Percentiles rank a stretch among this genome's conserved stretches.
phyloP scores from a whole-genome alignment of 2,113 vertebrate species.

The Mugil cephalus region DNA sequence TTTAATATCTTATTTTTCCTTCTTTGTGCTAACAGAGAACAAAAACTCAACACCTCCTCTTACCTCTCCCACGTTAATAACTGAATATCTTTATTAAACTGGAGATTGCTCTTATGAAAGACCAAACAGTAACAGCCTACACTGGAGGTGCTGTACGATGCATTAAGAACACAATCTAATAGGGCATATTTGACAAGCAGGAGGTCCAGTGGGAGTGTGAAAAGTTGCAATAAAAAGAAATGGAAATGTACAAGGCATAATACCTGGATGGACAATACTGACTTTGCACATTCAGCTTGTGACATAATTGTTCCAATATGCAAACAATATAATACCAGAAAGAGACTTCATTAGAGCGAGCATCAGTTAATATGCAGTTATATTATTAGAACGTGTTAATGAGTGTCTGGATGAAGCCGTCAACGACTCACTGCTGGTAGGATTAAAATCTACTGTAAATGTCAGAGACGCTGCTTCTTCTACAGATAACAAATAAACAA shows the following conservation, averaged over 20 bases:
- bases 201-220: neutral
- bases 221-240: neutral
- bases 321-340: neutral
- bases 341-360: neutral
- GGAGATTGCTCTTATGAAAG: neutral
- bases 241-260: neutral
- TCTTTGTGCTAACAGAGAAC: neutral
- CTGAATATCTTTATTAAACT: neutral
- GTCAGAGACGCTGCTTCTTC: neutral
- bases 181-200: no score
- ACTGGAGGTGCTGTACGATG: neutral
- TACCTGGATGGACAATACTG: neutral
- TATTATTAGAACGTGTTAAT: neutral
- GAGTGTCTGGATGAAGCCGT: neutral
- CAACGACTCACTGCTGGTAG: neutral
- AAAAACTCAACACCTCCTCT: neutral
- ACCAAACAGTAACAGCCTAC: neutral
- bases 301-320: no score
- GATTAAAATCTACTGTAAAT: no score
- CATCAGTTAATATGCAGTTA: neutral
- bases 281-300: no score
- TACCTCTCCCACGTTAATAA: neutral
- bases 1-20: no score
- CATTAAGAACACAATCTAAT: neutral
- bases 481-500: neutral